Conservation (phyloP, 1,140 invertebrate species). For the Caenorhabditis briggsae region DNA sequence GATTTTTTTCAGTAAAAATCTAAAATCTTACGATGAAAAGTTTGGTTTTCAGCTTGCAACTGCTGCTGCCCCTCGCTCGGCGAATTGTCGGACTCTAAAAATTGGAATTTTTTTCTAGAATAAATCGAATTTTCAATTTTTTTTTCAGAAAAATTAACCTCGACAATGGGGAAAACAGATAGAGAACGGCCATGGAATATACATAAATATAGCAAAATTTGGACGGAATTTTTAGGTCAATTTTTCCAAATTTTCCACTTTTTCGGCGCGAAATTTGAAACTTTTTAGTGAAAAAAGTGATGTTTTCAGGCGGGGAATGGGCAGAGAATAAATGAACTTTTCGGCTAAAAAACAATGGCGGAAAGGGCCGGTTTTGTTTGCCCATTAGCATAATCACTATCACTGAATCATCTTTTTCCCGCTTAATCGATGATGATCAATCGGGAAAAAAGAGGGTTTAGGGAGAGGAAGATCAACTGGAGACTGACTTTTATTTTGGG, state of each 20-base stretch:
- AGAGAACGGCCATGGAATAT: not conserved
- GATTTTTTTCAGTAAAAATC: too few species aligned
- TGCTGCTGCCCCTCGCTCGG: too few species aligned
- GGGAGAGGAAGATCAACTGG: not conserved
- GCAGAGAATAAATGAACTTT: not conserved
- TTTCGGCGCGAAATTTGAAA: too few species aligned
- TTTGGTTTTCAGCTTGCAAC: too few species aligned
- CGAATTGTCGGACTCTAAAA: conserved; percentile 16
- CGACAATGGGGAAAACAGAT: conserved; percentile 18
- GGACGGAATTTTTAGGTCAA: too few species aligned
- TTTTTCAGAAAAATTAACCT: not conserved
- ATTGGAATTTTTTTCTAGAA: not conserved
- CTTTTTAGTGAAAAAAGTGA: too few species aligned
- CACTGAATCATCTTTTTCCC: conserved; percentile 23
- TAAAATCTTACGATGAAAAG: too few species aligned
- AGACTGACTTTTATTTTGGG: not conserved
- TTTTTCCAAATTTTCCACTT: too few species aligned
- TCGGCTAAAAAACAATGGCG: not conserved
- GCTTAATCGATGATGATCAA: conserved; percentile 32
- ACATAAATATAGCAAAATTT: not conserved
- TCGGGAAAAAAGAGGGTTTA: not conserved
- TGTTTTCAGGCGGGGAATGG: not conserved
- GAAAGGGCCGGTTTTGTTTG: conserved; percentile 16
- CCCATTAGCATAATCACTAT: conserved; percentile 43
- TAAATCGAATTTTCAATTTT: not conserved